Base-by-base conservation (phyloP, 2,113 vertebrate species). In the Scolopax mira region DNA sequence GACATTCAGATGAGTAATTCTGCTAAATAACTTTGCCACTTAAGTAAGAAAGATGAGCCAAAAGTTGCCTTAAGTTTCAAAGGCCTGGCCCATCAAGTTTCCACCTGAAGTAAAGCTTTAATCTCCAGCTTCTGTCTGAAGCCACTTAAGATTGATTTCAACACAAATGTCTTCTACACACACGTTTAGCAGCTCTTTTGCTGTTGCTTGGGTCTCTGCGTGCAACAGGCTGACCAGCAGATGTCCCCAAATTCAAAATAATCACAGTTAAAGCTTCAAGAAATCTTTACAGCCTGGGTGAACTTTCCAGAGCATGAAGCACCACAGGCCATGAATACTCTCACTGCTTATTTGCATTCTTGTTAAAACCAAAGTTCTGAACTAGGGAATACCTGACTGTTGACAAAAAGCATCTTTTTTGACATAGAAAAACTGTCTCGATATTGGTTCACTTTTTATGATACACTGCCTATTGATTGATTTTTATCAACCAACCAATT, bases 231-330 rank as follows among this genome's bases (percentile, higher is more conserved):
- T 77, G 49, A 67, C 92, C 96, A 88, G 90, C 79, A 96, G 95
- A 67, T 94, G 96, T 91, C 96, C 58, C 82, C 85, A 93, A 11
- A 90, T 51, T 73, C 93, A 83, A 70, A 57, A 35, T 10, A 83
- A 90, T 41, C 49, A 33, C 33, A 12, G 4, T 13, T 13, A 12
- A 18, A 46, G 18, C 21, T 37, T 35, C 64, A 4, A 3, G 1
- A 60, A 69, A 22, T 39, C 64, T 28, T 24, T 4, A 41, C 7
- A 11, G 28, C 2, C n/a, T 41, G 57, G 85, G n/a, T 7, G 27
- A 55, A 33, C 0, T 0, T 75, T 23, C 65, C 48, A 41, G 75
- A 70, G 78, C 37, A 15, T 16, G 23, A 70, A 55, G 15, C 33
- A 46, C 44, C n/a, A 10, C 41, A 66, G 23, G 39, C 30, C 39